Evolutionary conservation across 64 coral and sea anemone species (phyloP).

Genomic region (Orbicella faveolata): DNA sequence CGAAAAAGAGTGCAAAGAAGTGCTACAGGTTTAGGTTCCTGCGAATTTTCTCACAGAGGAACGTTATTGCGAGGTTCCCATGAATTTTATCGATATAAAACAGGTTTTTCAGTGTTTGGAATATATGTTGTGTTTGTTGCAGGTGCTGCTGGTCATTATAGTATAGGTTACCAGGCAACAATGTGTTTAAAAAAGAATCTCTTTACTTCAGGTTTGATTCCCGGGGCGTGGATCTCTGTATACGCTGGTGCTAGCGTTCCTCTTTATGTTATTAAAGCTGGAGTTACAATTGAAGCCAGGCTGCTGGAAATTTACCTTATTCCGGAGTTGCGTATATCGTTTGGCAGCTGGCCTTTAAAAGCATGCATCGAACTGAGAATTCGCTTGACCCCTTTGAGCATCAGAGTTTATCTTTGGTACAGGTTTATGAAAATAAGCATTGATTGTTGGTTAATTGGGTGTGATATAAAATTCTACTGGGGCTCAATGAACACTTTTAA

Average conservation of each 20-base stretch:
- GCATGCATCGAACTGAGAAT: constrained; percentile 83
- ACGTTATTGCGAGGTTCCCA: constrained; percentile 44
- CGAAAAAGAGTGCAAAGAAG: neutral
- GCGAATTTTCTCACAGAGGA: constrained; percentile 28
- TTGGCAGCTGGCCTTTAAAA: constrained; percentile 75
- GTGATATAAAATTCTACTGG: constrained; percentile 62
- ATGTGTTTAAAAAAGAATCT: constrained; percentile 64
- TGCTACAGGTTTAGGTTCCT: constrained; percentile 18
- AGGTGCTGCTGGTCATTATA: constrained; percentile 73
- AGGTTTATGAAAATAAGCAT: constrained; percentile 62
- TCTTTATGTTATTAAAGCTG: constrained; percentile 62
- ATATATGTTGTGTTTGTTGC: constrained; percentile 58
- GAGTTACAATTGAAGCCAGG: constrained; percentile 86
- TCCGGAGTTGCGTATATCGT: constrained; percentile 65
- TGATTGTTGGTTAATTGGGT: constrained; percentile 34
- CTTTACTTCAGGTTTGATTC: constrained; percentile 76
- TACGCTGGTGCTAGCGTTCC: constrained; percentile 65
- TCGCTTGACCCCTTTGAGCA: constrained; percentile 80
- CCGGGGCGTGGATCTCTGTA: constrained; percentile 84
- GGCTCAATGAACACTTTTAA: constrained; percentile 65
- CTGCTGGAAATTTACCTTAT: constrained; percentile 82
- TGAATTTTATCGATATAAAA: constrained; percentile 38
- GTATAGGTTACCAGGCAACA: constrained; percentile 58
- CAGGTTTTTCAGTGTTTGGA: constrained; percentile 59
- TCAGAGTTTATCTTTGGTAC: constrained; percentile 94